phyloP scores from a whole-genome alignment of 2,113 vertebrate genomes.

The Dendrocopos noguchii region DNA sequence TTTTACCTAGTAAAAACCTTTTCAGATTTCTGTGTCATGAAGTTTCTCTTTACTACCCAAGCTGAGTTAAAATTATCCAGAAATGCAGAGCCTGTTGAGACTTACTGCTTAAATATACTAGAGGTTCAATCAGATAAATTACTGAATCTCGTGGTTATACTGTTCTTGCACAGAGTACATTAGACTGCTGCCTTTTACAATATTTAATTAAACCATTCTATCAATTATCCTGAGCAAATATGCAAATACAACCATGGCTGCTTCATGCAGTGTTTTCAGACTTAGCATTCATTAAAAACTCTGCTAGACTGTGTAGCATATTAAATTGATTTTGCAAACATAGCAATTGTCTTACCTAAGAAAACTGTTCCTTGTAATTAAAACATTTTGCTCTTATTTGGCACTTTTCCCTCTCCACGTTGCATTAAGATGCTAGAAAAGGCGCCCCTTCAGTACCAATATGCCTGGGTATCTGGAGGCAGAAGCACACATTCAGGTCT shows the following conservation, averaged over 20 bases:
- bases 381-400: slow-evolving; percentile 73
- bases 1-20: not conserved
- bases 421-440: slow-evolving; percentile 37
- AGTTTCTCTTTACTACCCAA: not conserved
- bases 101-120: slow-evolving; percentile 66
- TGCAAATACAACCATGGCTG: slow-evolving; percentile 52
- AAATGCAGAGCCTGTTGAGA: slow-evolving; percentile 9
- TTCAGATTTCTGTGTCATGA: not conserved
- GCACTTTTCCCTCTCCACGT: slow-evolving; percentile 30
- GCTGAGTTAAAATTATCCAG: not conserved
- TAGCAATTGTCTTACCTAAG: slow-evolving; percentile 62
- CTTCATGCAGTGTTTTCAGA: slow-evolving; percentile 64
- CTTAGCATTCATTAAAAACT: slow-evolving; percentile 69
- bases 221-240: slow-evolving; percentile 78
- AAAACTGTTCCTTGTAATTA: slow-evolving; percentile 73
- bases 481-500: not conserved
- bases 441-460: not conserved
- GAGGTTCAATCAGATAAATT: slow-evolving; percentile 57
- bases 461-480: not conserved
- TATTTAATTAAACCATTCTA: slow-evolving; percentile 80
- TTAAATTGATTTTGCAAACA: slow-evolving; percentile 69
- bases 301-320: slow-evolving; percentile 39
- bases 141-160: slow-evolving; percentile 47
- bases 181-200: slow-evolving; percentile 68
- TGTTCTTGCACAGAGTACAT: slow-evolving; percentile 57